phyloP scores from a whole-genome alignment of 1,140 invertebrate species.

The Drosophila virilis region DNA sequence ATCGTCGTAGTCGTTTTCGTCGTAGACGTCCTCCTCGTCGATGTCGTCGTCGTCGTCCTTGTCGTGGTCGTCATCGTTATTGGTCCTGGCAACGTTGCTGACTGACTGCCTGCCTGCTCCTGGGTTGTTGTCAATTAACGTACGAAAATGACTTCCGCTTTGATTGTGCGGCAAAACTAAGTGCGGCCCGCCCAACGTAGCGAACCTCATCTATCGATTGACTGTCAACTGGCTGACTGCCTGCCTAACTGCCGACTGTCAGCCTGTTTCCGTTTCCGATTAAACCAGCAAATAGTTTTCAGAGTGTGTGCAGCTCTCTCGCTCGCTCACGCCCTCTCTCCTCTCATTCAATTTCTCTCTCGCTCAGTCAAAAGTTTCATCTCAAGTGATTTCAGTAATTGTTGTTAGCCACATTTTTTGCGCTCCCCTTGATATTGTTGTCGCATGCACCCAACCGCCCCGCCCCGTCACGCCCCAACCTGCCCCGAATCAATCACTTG shows the following conservation, averaged over 20 bases:
- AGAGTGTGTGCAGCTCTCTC: slow-evolving; percentile 33
- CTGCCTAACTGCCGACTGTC: slow-evolving; percentile 70
- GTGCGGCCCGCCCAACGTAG: slow-evolving; percentile 33
- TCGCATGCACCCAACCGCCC: not conserved
- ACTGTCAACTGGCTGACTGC: slow-evolving; percentile 73
- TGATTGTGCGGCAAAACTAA: slow-evolving; percentile 70
- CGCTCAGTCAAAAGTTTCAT: slow-evolving; percentile 52
- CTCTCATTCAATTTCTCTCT: not conserved
- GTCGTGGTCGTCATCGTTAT: slow-evolving; percentile 47
- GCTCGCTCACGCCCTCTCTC: not conserved
- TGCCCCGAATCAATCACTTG: slow-evolving; percentile 53
- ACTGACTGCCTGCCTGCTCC: slow-evolving; percentile 1
- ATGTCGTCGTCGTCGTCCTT: slow-evolving; percentile 58
- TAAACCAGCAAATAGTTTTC: slow-evolving; percentile 80
- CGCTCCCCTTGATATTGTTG: slow-evolving; percentile 11
- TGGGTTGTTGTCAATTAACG: slow-evolving; percentile 78
- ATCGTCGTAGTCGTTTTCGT: slow-evolving; percentile 10
- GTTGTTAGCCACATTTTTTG: slow-evolving; percentile 51
- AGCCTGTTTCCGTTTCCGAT: slow-evolving; percentile 81
- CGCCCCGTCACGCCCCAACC: not conserved
- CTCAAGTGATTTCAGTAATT: slow-evolving; percentile 67
- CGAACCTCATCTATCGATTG: slow-evolving; percentile 70
- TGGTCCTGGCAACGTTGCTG: slow-evolving; percentile 27
- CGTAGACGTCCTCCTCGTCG: slow-evolving; percentile 28
- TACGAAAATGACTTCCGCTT: slow-evolving; percentile 83